These are phyloP conservation scores for Shargacucullia verbasci DNA, from an alignment of 2,888 invertebrate species.

Conservation along the genomic window DNA sequence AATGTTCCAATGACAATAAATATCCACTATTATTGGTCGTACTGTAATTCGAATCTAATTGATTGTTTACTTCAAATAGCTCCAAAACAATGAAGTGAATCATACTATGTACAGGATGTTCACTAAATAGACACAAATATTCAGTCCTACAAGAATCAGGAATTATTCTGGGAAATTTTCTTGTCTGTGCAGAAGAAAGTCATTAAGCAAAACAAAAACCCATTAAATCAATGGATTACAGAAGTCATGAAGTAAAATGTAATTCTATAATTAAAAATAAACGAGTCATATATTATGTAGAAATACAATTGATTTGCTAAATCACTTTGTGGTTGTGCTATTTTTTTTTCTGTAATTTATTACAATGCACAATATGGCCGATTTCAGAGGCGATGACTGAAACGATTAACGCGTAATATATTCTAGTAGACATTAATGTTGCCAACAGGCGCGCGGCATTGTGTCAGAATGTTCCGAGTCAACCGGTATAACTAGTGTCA, in stretches of 20 bases:
- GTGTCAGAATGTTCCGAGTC: constrained; percentile 24
- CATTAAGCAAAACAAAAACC: constrained; percentile 14
- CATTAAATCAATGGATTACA: background rate
- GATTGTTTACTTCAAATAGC: constrained; percentile 85
- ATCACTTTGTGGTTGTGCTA: constrained; percentile 48
- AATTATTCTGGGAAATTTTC: constrained; percentile 1
- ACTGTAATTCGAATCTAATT: constrained; percentile 84
- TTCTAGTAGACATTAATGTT: constrained; percentile 42
- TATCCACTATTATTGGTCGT: constrained; percentile 82
- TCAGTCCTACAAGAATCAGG: constrained; percentile 11
- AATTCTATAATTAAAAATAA: constrained; percentile 38
- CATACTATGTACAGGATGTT: constrained; percentile 71
- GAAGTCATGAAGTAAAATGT: constrained; percentile 14
- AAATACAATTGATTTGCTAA: constrained; percentile 49
- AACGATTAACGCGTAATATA: constrained; percentile 50
- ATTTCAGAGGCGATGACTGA: constrained; percentile 46
- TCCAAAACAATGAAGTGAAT: constrained; percentile 85
- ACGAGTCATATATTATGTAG: constrained; percentile 38
- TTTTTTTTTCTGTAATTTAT: constrained; percentile 51
- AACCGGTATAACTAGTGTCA: constrained; percentile 17
- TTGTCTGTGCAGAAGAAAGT: background rate
- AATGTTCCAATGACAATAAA: constrained; percentile 83
- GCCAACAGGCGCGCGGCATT: constrained; percentile 23
- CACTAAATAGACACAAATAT: constrained; percentile 13
- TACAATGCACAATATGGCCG: constrained; percentile 44